phyloP scores from a whole-genome alignment of 2,113 vertebrate genomes.

The Rhinopomastus cyanomelas region DNA sequence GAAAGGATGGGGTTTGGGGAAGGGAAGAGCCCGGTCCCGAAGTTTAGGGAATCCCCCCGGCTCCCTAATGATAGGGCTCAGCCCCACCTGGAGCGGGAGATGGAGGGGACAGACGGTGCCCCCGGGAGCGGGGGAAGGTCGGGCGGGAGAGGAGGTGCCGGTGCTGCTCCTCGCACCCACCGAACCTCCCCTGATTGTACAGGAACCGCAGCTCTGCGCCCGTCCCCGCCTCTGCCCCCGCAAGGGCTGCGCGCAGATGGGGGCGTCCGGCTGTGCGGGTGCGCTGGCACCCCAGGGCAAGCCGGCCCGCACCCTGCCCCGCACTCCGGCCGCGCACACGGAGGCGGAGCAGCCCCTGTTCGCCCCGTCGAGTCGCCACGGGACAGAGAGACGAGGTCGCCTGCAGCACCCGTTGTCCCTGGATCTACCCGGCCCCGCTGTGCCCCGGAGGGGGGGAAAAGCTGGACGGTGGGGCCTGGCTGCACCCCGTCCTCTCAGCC shows the following conservation, averaged over 20 bases:
- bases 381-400: neutral
- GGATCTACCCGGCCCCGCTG: too few species aligned
- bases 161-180: accelerated
- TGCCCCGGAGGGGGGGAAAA: neutral
- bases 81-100: neutral
- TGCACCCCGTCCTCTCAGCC: neutral
- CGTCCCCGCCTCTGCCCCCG: neutral
- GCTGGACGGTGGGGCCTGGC: neutral
- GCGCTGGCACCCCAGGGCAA: neutral
- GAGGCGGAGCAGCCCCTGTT: neutral
- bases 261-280: neutral
- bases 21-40: neutral
- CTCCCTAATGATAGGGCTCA: neutral
- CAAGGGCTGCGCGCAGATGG: neutral
- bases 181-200: accelerated
- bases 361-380: neutral
- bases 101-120: neutral
- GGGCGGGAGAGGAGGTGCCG: neutral
- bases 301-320: neutral
- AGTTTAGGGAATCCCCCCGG: accelerated
- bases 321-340: neutral
- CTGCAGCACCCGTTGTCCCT: neutral
- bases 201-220: neutral
- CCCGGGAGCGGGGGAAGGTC: neutral
- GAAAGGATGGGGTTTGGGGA: too few species aligned